Evolutionary conservation across 37 sponge, comb jelly and placozoan genomes (phyloP).

Genomic region (Chondrilla cf. caribensis): DNA sequence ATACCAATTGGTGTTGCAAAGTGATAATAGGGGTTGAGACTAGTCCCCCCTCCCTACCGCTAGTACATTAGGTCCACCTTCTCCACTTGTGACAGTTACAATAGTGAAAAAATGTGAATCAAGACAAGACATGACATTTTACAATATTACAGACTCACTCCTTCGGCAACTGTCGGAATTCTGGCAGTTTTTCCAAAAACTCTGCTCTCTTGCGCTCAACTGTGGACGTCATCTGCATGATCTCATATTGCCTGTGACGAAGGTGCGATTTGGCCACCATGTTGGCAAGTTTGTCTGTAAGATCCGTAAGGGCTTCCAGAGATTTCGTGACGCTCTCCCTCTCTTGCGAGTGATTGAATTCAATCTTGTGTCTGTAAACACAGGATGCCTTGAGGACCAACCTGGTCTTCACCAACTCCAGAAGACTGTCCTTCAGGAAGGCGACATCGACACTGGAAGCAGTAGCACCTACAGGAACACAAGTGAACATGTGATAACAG

Average conservation of each 20-base stretch:
- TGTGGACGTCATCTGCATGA: constrained; percentile 42
- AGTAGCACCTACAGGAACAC: neutral
- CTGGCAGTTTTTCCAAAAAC: neutral
- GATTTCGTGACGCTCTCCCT: constrained; percentile 41
- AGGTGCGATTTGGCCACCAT: constrained; percentile 79
- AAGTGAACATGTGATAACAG: neutral
- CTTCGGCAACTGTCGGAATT: neutral
- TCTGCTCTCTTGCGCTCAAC: neutral
- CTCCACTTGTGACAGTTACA: no score
- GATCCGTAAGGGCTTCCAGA: constrained; percentile 58
- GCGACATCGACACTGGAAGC: constrained; percentile 2
- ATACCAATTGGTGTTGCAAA: no score
- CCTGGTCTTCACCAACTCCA: constrained; percentile 65
- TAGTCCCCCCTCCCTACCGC: no score
- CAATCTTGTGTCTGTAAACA: constrained; percentile 66
- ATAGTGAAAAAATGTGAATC: no score
- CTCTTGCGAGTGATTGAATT: neutral
- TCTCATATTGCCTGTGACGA: constrained; percentile 61
- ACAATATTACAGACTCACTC: constrained; percentile 16
- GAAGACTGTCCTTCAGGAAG: constrained; percentile 70
- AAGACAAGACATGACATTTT: no score
- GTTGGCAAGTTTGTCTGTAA: constrained; percentile 66
- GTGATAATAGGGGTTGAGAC: no score
- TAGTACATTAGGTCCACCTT: no score
- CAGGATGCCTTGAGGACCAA: constrained; percentile 62